These are phyloP conservation scores for Sinelater perroti DNA, from an alignment of 2,888 invertebrate genomes.

Conservation along the genomic window DNA sequence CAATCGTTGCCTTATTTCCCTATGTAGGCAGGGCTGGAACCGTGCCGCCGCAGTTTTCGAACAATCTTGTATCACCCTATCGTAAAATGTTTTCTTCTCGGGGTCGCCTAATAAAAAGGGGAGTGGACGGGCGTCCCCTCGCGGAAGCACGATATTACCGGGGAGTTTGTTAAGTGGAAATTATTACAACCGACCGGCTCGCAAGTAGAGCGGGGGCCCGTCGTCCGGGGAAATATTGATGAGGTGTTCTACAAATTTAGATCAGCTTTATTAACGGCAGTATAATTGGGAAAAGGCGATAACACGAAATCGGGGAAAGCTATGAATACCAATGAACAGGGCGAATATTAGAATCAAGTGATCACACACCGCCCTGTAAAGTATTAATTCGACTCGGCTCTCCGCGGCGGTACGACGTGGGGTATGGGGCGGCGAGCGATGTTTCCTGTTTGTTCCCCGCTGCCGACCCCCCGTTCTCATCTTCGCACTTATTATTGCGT, in stretches of 20 bases:
- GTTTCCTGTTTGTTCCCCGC: too few species aligned
- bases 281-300: constrained; percentile 38
- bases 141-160: constrained; percentile 1
- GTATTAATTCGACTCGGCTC: too few species aligned
- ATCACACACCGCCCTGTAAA: constrained; percentile 18
- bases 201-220: constrained; percentile 15
- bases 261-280: constrained; percentile 37
- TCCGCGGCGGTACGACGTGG: too few species aligned
- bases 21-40: constrained; percentile 8
- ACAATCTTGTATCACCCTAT: constrained; percentile 26
- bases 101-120: constrained; percentile 15
- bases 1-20: constrained; percentile 30
- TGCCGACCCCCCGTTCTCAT: too few species aligned
- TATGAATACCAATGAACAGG: constrained; percentile 35
- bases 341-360: constrained; percentile 27
- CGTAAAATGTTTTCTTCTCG: constrained; percentile 20
- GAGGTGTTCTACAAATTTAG: constrained; percentile 36
- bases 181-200: constrained; percentile 6
- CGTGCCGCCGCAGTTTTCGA: constrained; percentile 23
- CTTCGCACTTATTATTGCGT: too few species aligned
- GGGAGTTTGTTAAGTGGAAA: constrained; percentile 11
- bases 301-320: constrained; percentile 34
- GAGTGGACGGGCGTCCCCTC: not conserved
- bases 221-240: constrained; percentile 31
- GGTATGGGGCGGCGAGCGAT: too few species aligned